Conservation (phyloP, 2,888 invertebrate species). For the Drosophila eohydei region DNA sequence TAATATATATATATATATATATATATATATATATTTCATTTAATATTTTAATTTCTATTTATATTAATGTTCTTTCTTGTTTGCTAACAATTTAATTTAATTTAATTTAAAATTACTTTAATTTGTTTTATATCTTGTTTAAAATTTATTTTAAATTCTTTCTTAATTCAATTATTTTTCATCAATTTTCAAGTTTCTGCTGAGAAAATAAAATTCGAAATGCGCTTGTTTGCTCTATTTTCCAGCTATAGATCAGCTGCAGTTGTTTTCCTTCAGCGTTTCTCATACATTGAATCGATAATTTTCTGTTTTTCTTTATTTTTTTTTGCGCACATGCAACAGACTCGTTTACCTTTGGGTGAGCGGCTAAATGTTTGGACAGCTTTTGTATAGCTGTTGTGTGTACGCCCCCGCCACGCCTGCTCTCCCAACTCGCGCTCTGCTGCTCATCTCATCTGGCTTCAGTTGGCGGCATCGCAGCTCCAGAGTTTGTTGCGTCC, state of each 20-base stretch:
- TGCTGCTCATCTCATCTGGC: neutral
- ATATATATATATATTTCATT: too few species aligned
- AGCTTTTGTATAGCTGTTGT: conserved; percentile 44
- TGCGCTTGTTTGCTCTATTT: neutral
- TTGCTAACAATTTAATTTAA: too few species aligned
- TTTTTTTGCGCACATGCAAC: conserved; percentile 8
- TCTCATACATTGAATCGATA: neutral
- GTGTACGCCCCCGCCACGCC: conserved; percentile 12
- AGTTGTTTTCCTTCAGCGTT: neutral
- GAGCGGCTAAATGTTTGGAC: conserved; percentile 61
- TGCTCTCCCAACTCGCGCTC: neutral
- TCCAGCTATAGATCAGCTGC: neutral
- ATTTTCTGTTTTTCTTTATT: neutral
- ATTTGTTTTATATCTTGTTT: too few species aligned
- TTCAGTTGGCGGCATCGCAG: conserved; percentile 23
- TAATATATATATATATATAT: too few species aligned
- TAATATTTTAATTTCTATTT: too few species aligned
- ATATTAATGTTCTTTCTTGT: too few species aligned
- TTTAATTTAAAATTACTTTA: too few species aligned
- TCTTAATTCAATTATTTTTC: too few species aligned
- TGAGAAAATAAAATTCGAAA: too few species aligned
- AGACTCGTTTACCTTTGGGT: conserved; percentile 25
- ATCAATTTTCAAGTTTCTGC: too few species aligned
- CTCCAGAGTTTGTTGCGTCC: conserved; percentile 7
- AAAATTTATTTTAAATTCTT: too few species aligned